Evolutionary conservation across 2,113 vertebrate genomes (phyloP).

Genomic region (Eleginops maclovinus): DNA sequence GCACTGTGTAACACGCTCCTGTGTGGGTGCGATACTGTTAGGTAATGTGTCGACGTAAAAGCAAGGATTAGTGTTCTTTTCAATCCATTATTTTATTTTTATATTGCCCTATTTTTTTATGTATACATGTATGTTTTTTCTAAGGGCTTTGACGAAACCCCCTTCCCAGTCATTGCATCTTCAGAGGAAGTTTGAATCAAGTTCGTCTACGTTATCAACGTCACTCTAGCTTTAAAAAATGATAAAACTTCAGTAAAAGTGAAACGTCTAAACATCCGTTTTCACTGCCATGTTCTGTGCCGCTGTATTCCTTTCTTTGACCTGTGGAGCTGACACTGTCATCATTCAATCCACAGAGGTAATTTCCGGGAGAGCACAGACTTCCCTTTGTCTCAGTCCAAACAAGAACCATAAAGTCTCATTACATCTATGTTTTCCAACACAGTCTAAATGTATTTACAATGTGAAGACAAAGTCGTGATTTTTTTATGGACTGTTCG

Average conservation of each 20-base stretch:
- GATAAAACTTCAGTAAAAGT: conserved; percentile 33
- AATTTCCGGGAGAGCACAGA: conserved; percentile 75
- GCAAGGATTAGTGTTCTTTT: conserved; percentile 9
- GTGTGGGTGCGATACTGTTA: conserved; percentile 33
- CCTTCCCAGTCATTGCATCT: neutral
- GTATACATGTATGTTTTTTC: no score
- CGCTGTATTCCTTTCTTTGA: conserved; percentile 67
- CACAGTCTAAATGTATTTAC: conserved; percentile 49
- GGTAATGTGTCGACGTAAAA: conserved; percentile 30
- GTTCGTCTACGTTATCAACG: neutral
- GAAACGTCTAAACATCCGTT: conserved; percentile 67
- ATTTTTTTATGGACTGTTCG: conserved; percentile 44
- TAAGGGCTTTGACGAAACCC: neutral
- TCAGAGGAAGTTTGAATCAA: conserved; percentile 8
- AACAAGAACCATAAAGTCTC: conserved; percentile 56
- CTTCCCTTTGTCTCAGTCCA: conserved; percentile 69
- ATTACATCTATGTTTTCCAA: conserved; percentile 15
- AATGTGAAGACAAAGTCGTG: conserved; percentile 65
- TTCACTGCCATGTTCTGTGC: conserved; percentile 54
- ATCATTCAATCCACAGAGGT: conserved; percentile 75
- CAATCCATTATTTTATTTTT: neutral
- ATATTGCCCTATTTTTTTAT: neutral
- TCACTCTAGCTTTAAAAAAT: neutral
- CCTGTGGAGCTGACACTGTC: conserved; percentile 67
- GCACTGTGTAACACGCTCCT: conserved; percentile 74